Percentiles rank a stretch among this genome's conserved stretches.
Conservation (phyloP, 2,113 vertebrate genomes). For the Aix galericulata region DNA sequence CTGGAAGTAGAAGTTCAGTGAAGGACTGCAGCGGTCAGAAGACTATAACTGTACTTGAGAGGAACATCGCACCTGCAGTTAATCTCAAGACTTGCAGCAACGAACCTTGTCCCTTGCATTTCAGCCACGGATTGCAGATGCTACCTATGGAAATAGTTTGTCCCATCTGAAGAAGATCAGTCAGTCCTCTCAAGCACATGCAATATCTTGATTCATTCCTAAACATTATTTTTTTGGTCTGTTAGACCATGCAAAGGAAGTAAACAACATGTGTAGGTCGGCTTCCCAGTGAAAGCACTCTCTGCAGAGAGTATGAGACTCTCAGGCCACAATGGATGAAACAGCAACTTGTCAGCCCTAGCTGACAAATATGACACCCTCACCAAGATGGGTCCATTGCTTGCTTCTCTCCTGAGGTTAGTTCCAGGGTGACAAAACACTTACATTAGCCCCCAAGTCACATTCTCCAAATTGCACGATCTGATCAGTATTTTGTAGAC, state of each 20-base stretch:
- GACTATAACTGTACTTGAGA: background rate
- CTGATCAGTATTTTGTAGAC: background rate
- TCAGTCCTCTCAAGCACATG: background rate
- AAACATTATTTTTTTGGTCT: background rate
- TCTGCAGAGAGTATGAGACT: background rate
- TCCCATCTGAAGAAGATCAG: background rate
- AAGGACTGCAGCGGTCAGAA: background rate
- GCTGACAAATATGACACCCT: background rate
- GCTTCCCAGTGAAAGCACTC: background rate
- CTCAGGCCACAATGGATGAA: background rate
- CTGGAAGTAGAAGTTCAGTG: background rate
- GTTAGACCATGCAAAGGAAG: background rate
- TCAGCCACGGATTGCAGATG: background rate
- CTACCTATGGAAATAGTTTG: background rate
- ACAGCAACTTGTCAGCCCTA: background rate
- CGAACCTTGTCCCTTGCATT: background rate
- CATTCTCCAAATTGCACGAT: background rate
- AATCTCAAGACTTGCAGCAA: background rate
- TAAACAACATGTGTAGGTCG: background rate
- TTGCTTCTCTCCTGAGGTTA: background rate
- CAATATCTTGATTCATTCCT: background rate
- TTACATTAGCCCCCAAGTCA: background rate
- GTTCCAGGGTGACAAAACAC: background rate
- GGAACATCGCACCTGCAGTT: background rate
- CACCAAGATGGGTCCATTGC: background rate